Conservation (phyloP, 2,113 vertebrate species). For the Hydropotes inermis region DNA sequence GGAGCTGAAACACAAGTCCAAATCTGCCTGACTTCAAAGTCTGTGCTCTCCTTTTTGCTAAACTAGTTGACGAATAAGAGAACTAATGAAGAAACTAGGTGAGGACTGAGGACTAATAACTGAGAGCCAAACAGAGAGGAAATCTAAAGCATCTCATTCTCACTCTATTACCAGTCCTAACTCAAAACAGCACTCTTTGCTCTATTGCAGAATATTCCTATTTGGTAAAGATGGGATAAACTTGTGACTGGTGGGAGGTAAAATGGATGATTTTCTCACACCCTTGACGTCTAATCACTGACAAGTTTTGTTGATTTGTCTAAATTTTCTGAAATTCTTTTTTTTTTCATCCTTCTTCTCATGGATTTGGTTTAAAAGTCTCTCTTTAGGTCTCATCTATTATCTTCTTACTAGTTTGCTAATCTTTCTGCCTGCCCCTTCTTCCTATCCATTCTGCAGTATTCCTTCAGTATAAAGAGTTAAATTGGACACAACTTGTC, state of each 20-base stretch:
- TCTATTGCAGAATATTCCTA: neutral
- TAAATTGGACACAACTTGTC: neutral
- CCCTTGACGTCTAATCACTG: neutral
- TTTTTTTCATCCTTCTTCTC: neutral
- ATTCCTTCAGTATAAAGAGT: neutral
- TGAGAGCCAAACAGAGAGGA: neutral
- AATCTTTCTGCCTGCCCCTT: neutral
- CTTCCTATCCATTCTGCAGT: neutral
- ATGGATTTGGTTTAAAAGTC: slow-evolving; percentile 6
- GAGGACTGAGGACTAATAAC: neutral
- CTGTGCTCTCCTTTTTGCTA: neutral
- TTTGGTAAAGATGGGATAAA: neutral
- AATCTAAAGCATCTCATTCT: neutral
- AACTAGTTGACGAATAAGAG: neutral
- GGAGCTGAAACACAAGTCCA: neutral
- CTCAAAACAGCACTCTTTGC: neutral
- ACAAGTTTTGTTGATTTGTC: slow-evolving; percentile 12
- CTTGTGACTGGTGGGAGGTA: neutral
- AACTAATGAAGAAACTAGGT: neutral
- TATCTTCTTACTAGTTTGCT: neutral
- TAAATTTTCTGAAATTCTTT: neutral
- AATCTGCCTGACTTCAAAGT: neutral
- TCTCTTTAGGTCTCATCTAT: neutral
- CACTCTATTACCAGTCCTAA: neutral
- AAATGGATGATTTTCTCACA: neutral